These are phyloP conservation scores for Yasuhikotakia modesta DNA, from an alignment of 2,797 vertebrate genomes.

Conservation along the genomic window DNA sequence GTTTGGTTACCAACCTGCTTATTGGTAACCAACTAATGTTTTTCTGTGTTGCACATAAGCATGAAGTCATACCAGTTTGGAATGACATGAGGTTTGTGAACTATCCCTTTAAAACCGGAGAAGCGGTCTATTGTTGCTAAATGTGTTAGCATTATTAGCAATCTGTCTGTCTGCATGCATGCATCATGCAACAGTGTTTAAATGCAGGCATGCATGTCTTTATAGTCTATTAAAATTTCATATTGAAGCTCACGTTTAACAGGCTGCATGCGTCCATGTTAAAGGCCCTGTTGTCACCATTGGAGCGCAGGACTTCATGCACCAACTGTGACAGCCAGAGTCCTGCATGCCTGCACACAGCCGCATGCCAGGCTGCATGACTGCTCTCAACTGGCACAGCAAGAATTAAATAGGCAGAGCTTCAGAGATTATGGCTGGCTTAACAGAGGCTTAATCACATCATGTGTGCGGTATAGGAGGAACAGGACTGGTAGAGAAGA, in stretches of 20 bases:
- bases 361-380: conserved; percentile 57
- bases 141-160: not conserved
- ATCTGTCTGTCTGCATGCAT: conserved; percentile 25
- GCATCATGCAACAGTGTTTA: conserved; percentile 1
- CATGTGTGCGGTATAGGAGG: conserved; percentile 57
- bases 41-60: too few species aligned
- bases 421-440: conserved; percentile 64
- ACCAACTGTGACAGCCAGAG: conserved; percentile 38
- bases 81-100: too few species aligned
- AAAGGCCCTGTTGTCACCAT: conserved; percentile 38
- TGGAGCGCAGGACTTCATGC: conserved; percentile 40
- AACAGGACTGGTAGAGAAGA: conserved; percentile 36
- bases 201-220: not conserved
- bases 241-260: conserved; percentile 1
- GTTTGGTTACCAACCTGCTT: too few species aligned
- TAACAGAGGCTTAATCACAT: conserved; percentile 64
- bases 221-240: not conserved
- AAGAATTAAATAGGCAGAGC: conserved; percentile 67
- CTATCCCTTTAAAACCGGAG: too few species aligned
- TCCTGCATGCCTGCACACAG: conserved; percentile 55
- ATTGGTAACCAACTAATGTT: too few species aligned
- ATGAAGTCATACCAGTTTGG: too few species aligned
- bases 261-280: conserved; percentile 33
- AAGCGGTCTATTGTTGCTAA: not conserved
- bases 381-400: conserved; percentile 62